A percentile compares a stretch with the other conserved stretches of the same genome.
Evolutionary conservation across 2,797 vertebrate species (phyloP).

Genomic region (Melanogrammus aeglefinus): DNA sequence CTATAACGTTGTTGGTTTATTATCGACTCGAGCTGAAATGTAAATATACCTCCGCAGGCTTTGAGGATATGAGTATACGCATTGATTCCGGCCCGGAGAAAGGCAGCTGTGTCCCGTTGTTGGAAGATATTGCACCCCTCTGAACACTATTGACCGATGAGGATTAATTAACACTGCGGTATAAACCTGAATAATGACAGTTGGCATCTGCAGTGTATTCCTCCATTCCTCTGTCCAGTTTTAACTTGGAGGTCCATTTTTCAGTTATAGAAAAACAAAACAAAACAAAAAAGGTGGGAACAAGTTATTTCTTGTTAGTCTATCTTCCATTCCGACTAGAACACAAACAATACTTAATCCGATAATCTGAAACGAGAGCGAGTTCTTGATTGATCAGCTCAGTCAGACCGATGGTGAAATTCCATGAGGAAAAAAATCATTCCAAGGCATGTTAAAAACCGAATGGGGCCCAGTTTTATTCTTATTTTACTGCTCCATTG

Average conservation of each 20-base stretch:
- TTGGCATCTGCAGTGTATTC: not conserved
- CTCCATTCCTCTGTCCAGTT: not conserved
- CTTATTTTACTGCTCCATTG: not conserved
- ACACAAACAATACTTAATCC: not conserved
- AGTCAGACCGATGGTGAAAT: not conserved
- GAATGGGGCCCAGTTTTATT: not conserved
- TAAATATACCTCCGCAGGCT: not conserved
- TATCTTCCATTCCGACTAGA: not conserved
- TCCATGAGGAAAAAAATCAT: not conserved
- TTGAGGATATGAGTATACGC: no score
- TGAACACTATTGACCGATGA: not conserved
- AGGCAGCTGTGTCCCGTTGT: not conserved
- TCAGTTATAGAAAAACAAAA: not conserved
- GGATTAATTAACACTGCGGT: not conserved
- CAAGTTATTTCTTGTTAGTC: not conserved
- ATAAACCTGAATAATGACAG: not conserved
- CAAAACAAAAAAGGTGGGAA: not conserved
- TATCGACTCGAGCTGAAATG: not conserved
- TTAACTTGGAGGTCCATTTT: not conserved
- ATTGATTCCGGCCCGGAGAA: not conserved
- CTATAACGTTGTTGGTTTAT: not conserved
- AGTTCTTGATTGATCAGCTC: not conserved
- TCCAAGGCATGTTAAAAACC: not conserved
- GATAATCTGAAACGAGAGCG: not conserved
- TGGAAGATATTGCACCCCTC: not conserved